A percentile compares a stretch with the other conserved stretches of the same genome.
phyloP scores from a whole-genome alignment of 2,797 vertebrate species.

The Benthosema pterotum region DNA sequence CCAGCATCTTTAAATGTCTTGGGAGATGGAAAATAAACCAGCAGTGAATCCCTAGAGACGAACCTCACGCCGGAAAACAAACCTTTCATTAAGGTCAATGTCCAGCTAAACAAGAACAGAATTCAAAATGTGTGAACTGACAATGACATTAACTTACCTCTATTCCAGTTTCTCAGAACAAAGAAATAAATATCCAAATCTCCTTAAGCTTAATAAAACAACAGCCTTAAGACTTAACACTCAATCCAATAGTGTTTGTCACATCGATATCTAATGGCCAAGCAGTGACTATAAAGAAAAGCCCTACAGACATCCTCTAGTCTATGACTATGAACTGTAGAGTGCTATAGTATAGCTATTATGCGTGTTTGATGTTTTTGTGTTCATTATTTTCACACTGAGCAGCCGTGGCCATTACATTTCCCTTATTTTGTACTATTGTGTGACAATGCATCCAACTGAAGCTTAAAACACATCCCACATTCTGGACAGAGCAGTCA shows the following conservation, averaged over 20 bases:
- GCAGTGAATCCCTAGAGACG: not conserved
- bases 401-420: not conserved
- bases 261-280: not conserved
- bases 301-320: not conserved
- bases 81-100: not conserved
- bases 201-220: constrained; percentile 12
- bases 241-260: not conserved
- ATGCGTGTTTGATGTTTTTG: not conserved
- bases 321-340: not conserved
- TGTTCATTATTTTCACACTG: not conserved
- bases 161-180: constrained; percentile 7
- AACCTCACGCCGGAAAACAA: not conserved
- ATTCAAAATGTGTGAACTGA: not conserved
- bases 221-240: not conserved
- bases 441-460: constrained; percentile 43
- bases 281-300: not conserved
- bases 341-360: constrained; percentile 6
- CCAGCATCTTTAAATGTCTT: not conserved
- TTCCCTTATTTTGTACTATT: not conserved
- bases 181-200: constrained; percentile 1
- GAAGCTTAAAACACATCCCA: constrained; percentile 37
- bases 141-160: constrained; percentile 59
- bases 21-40: not conserved
- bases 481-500: constrained; percentile 25
- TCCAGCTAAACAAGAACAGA: not conserved